These are phyloP conservation scores for Cryptocephalus primarius DNA, from an alignment of 2,888 invertebrate species.

Conservation along the genomic window DNA sequence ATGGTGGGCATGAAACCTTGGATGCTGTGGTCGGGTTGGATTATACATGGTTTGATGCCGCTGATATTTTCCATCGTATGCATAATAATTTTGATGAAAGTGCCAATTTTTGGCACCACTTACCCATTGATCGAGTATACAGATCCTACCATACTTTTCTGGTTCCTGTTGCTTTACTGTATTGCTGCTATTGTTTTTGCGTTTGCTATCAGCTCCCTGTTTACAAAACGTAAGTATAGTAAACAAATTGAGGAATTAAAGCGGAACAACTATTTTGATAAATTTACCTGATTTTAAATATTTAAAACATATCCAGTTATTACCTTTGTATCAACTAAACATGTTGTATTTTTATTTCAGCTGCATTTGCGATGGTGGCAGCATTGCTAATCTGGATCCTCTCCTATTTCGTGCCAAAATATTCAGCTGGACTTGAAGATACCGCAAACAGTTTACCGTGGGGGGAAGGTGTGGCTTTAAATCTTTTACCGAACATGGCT, in stretches of 20 bases:
- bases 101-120: slow-evolving; percentile 32
- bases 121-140: slow-evolving; percentile 59
- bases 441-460: slow-evolving; percentile 10
- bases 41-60: slow-evolving; percentile 62
- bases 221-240: slow-evolving; percentile 56
- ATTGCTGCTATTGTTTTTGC: slow-evolving; percentile 60
- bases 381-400: slow-evolving; percentile 32
- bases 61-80: slow-evolving; percentile 49
- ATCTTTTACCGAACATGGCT: slow-evolving; percentile 31
- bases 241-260: background rate
- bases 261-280: background rate
- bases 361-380: slow-evolving; percentile 27
- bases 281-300: background rate
- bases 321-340: too few relatives aligned
- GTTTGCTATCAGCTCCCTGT: slow-evolving; percentile 67
- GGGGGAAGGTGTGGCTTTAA: slow-evolving; percentile 19
- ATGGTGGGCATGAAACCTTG: slow-evolving; percentile 80
- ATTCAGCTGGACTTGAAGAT: slow-evolving; percentile 14
- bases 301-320: too few relatives aligned
- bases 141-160: slow-evolving; percentile 50
- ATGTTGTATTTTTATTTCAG: slow-evolving; percentile 14
- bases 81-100: slow-evolving; percentile 49
- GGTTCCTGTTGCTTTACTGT: slow-evolving; percentile 62
- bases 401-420: slow-evolving; percentile 26
- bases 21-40: slow-evolving; percentile 83